Conservation (phyloP, 1,140 invertebrate genomes). For the Leptonema lineaticorne region DNA sequence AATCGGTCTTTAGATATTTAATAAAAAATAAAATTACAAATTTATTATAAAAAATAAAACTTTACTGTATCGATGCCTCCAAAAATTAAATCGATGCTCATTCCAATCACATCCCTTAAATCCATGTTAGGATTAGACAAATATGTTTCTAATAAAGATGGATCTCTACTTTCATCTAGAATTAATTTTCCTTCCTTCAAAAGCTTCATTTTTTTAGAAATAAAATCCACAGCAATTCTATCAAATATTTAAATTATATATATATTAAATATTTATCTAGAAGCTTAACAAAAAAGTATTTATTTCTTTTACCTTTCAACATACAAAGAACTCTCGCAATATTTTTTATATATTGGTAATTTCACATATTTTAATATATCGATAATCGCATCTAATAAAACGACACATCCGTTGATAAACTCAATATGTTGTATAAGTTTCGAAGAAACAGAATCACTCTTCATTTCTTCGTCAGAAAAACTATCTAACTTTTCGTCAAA, state of each 20-base stretch:
- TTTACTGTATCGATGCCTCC: constrained; percentile 85
- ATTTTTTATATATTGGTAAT: constrained; percentile 71
- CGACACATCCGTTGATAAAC: constrained; percentile 59
- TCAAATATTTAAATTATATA: constrained; percentile 10
- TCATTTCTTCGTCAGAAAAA: constrained; percentile 62
- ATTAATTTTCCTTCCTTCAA: constrained; percentile 47
- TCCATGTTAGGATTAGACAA: constrained; percentile 66
- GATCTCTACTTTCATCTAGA: constrained; percentile 39
- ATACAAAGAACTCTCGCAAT: constrained; percentile 67
- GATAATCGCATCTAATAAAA: not conserved
- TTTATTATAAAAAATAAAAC: constrained; percentile 26
- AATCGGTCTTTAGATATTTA: too few species aligned
- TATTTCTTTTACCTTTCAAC: constrained; percentile 68
- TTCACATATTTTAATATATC: constrained; percentile 50
- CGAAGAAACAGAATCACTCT: constrained; percentile 61
- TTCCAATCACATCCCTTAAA: constrained; percentile 75
- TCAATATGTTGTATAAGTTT: constrained; percentile 72
- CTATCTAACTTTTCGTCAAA: constrained; percentile 68
- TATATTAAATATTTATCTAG: too few species aligned
- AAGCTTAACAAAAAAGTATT: too few species aligned
- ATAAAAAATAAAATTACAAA: too few species aligned
- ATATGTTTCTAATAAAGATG: constrained; percentile 67
- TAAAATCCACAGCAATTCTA: constrained; percentile 69
- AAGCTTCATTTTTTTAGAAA: constrained; percentile 60
- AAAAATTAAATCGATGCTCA: constrained; percentile 80